These are phyloP conservation scores for Ciconia stormi DNA, from an alignment of 2,113 vertebrate species.

Conservation along the genomic window DNA sequence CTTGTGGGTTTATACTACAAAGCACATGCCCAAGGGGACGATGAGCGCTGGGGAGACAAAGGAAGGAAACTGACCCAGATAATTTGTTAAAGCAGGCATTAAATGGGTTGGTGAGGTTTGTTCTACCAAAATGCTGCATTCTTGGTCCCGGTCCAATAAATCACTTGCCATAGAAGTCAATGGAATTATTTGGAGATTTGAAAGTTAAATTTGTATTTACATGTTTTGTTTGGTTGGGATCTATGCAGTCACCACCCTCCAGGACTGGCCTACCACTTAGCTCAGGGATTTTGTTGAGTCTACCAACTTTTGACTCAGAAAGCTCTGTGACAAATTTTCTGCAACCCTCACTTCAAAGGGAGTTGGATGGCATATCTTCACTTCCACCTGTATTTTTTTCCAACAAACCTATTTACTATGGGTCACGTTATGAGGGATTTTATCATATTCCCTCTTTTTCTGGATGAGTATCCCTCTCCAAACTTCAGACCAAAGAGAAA, in stretches of 20 bases:
- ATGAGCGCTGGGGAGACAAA: background rate
- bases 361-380: background rate
- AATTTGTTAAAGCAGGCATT: conserved; percentile 14
- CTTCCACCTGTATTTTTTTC: background rate
- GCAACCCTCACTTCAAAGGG: background rate
- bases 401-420: background rate
- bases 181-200: background rate
- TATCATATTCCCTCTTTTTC: background rate
- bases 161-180: background rate
- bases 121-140: background rate
- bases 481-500: background rate
- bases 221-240: background rate
- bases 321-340: background rate
- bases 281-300: background rate
- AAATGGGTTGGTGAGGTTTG: background rate
- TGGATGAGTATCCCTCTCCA: background rate
- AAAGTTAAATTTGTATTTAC: background rate
- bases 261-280: background rate
- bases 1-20: background rate
- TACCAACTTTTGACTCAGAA: background rate
- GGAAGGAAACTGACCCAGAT: background rate
- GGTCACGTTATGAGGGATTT: background rate
- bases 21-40: background rate
- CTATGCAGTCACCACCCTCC: background rate
- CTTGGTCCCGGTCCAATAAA: background rate